Evolutionary conservation across 2,888 invertebrate genomes (phyloP), one percentile per base, ranked within the genome.

Genomic region (Megamerina dolium): DNA sequence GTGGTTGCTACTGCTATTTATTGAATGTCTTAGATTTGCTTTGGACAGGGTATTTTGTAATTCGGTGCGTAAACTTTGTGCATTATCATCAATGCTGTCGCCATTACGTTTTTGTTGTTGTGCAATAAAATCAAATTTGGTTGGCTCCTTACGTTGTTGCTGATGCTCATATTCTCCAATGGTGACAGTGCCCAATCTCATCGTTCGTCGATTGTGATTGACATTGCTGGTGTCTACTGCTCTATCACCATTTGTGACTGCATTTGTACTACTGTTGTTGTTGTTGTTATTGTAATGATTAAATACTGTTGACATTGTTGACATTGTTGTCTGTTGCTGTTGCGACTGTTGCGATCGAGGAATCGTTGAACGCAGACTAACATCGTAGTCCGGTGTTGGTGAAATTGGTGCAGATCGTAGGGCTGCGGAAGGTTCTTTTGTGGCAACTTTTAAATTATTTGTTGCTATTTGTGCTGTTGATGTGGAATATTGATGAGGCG

Each of bases 1-100:
- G 35, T 6, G 17, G 36, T 20, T 27, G 37, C 16, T 27, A 14
- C 18, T 19, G 32, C 14, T 51, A 29, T 43, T 43, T 32, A 46
- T 51, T 72, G 80, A 79, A 73, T 81, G 82, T 60, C 79, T 79
- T 59, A 87, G 75, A 74, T 87, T 85, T 41, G 87, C 85, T 63
- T 86, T 79, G 57, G 83, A 84, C 48, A 87, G 71, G 5, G 87
- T 87, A 46, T 84, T 78, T 42, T 79, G 81, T 53, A 87, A 72
- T 72, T 87, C 87, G 45, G 81, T 81, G 57, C 85, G 85, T 44
- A 87, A 72, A 57, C 81, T 77, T 58, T 81, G 81, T 13, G 16
- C 37, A 19, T 41, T 30, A 9, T 13, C 14, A 23, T 16, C 18
- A 23, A 8, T 20, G 3, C 48, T 48, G n/a, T 50, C 41, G 8